Conservation (phyloP, 1,140 invertebrate species). For the Lepidotrigona ventralis region DNA sequence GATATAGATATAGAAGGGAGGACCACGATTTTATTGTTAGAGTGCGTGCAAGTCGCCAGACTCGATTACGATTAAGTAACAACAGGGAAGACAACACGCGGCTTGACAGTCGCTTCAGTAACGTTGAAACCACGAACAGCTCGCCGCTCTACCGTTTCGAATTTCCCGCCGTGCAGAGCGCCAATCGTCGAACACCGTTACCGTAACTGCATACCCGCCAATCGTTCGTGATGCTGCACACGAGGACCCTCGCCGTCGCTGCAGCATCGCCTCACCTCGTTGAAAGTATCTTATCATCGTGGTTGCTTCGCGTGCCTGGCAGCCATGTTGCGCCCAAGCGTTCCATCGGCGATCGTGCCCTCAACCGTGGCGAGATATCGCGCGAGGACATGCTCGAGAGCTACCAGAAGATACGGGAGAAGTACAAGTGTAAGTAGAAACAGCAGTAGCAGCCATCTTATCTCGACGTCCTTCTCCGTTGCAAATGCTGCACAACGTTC, state of each 20-base stretch:
- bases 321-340: not conserved
- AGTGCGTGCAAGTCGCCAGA: not conserved
- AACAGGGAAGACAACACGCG: not conserved
- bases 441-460: conserved; percentile 39
- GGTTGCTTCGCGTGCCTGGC: not conserved
- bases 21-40: not conserved
- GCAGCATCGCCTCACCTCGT: conserved; percentile 31
- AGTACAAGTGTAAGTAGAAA: conserved; percentile 76
- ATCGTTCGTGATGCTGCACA: conserved; percentile 62
- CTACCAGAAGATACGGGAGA: conserved; percentile 72
- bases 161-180: conserved; percentile 48
- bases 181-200: conserved; percentile 50
- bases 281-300: conserved; percentile 7
- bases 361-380: conserved; percentile 57
- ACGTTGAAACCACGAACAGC: not conserved
- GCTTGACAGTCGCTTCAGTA: not conserved
- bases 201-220: conserved; percentile 41
- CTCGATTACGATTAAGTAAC: not conserved
- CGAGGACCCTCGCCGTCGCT: conserved; percentile 56
- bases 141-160: conserved; percentile 39
- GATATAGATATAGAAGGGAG: not conserved
- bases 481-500: not conserved
- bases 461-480: not conserved
- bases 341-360: conserved; percentile 39
- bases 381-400: conserved; percentile 71